Percentiles rank a stretch among this genome's conserved stretches.
These are phyloP conservation scores for Microctenopoma steveboyesi DNA, from an alignment of 2,797 vertebrate species.

Conservation along the genomic window DNA sequence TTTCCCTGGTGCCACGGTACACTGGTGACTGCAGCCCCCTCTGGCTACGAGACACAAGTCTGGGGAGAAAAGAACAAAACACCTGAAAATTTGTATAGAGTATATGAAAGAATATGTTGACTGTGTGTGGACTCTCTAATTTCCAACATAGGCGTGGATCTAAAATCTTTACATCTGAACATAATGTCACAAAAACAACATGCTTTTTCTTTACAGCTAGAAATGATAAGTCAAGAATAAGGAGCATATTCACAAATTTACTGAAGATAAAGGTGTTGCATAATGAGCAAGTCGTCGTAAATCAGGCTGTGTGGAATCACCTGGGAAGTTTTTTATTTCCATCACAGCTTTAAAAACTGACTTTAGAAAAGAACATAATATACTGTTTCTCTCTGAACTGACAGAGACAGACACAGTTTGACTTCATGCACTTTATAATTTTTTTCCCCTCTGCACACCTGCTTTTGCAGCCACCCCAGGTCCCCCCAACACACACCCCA, in stretches of 20 bases:
- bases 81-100: neutral
- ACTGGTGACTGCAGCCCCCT: constrained; percentile 97
- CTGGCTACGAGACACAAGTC: constrained; percentile 94
- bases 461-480: constrained; percentile 13
- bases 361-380: constrained; percentile 34
- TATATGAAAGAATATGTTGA: neutral
- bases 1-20: constrained; percentile 91
- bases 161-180: constrained; percentile 1
- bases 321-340: constrained; percentile 27
- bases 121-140: neutral
- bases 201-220: constrained; percentile 2
- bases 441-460: constrained; percentile 39
- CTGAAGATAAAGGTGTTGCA: constrained; percentile 22
- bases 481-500: neutral
- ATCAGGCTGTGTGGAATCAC: constrained; percentile 7
- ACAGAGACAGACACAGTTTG: constrained; percentile 15
- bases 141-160: neutral
- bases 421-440: constrained; percentile 10
- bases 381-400: constrained; percentile 27
- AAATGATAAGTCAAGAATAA: neutral
- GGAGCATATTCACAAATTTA: constrained; percentile 8
- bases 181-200: neutral
- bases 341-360: constrained; percentile 43
- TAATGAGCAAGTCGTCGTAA: constrained; percentile 8
- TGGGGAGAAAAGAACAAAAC: constrained; percentile 64